Conservation (phyloP, 2,797 vertebrate species). For the Sylvilagus floridanus region DNA sequence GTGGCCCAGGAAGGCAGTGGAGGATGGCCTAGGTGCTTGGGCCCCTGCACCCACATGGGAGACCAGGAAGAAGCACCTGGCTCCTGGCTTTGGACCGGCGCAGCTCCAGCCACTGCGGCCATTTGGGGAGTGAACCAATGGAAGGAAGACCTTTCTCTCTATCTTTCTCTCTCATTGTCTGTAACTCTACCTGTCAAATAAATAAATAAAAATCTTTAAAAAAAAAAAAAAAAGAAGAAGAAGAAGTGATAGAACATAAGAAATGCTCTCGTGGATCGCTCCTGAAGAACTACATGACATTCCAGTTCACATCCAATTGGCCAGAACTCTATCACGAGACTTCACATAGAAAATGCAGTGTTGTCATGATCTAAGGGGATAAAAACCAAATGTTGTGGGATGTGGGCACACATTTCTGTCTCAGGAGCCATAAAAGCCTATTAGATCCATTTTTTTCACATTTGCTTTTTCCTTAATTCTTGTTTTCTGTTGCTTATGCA, state of each 20-base stretch:
- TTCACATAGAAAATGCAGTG: background rate
- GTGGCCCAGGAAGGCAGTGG: too few species aligned
- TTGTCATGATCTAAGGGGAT: background rate
- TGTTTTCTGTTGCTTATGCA: background rate
- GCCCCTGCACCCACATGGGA: too few species aligned
- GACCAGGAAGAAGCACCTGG: too few species aligned
- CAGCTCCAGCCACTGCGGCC: too few species aligned
- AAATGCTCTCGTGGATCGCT: background rate
- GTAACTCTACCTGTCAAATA: too few species aligned
- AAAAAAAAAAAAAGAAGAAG: background rate
- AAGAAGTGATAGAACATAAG: background rate
- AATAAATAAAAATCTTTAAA: too few species aligned
- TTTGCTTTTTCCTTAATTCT: conserved; percentile 14
- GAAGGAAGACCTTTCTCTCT: too few species aligned
- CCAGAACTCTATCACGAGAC: background rate
- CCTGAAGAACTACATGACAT: background rate
- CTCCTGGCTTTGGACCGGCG: too few species aligned
- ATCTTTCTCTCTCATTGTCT: too few species aligned
- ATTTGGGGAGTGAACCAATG: too few species aligned
- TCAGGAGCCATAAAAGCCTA: background rate
- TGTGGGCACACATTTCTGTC: background rate
- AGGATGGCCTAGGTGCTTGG: too few species aligned
- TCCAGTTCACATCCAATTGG: background rate
- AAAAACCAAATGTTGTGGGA: background rate
- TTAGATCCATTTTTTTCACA: background rate